Conservation (phyloP, 2,113 vertebrate species). For the Ranitomeya variabilis region DNA sequence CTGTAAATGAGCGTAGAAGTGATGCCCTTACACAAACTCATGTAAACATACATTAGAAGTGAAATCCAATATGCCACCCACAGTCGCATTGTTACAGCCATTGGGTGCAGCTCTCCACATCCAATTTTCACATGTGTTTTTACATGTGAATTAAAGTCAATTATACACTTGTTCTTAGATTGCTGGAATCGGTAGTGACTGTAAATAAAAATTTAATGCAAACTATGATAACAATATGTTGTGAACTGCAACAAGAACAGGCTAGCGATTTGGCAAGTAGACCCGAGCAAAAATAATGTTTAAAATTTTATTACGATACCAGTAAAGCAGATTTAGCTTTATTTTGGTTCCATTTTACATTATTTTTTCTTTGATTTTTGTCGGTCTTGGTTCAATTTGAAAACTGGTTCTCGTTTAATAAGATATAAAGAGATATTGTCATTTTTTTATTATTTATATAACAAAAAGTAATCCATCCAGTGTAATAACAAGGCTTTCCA, state of each 20-base stretch:
- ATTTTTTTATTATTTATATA: not conserved
- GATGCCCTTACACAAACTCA: conserved; percentile 36
- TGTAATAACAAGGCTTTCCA: not conserved
- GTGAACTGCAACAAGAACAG: conserved; percentile 5
- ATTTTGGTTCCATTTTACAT: conserved; percentile 35
- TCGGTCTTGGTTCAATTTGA: conserved; percentile 4
- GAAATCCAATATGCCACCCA: conserved; percentile 47
- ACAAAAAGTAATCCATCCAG: not conserved
- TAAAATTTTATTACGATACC: not conserved
- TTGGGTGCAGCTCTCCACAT: not conserved
- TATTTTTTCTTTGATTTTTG: conserved; percentile 18
- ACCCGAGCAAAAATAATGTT: not conserved
- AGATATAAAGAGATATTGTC: conserved; percentile 6
- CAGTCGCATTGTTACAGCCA: conserved; percentile 1
- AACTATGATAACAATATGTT: conserved; percentile 3
- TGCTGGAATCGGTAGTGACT: conserved; percentile 15
- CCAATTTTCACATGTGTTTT: conserved; percentile 6
- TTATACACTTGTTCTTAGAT: conserved; percentile 12
- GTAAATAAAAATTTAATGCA: conserved; percentile 32
- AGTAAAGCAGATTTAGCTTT: conserved; percentile 24
- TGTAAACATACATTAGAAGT: conserved; percentile 39
- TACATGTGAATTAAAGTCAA: conserved; percentile 20
- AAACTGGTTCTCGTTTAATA: not conserved
- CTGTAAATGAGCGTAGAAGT: conserved; percentile 41
- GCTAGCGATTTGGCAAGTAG: conserved; percentile 16